Evolutionary conservation across 2,113 vertebrate genomes (phyloP).

Genomic region (Erinaceus europaeus): DNA sequence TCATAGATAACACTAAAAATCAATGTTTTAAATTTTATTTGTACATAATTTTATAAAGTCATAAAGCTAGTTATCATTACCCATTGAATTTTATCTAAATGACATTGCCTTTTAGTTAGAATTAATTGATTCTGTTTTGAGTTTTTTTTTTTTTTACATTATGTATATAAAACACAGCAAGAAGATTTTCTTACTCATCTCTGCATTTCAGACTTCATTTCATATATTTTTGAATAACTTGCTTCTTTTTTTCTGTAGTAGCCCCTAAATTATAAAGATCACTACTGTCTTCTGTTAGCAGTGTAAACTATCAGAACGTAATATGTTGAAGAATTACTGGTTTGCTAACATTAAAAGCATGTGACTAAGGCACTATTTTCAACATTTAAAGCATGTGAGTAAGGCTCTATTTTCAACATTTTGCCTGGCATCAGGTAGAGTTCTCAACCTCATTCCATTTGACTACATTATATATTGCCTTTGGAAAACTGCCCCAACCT

Average conservation of each 20-base stretch:
- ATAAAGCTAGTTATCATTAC: neutral
- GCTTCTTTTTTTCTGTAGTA: neutral
- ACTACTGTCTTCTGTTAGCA: neutral
- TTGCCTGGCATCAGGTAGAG: neutral
- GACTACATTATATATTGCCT: neutral
- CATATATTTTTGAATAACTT: neutral
- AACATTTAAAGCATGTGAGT: neutral
- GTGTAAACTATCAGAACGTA: neutral
- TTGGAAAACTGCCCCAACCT: neutral
- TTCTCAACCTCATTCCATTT: neutral
- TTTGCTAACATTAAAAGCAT: neutral
- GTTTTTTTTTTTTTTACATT: too few species aligned
- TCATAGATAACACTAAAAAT: neutral
- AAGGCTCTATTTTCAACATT: neutral
- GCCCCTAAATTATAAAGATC: neutral
- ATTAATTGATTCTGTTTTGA: neutral
- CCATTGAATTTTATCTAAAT: neutral
- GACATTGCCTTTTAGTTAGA: neutral
- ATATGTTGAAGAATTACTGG: neutral
- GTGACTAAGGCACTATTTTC: neutral
- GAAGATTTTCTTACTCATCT: neutral
- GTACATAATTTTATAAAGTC: neutral
- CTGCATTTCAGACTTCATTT: neutral
- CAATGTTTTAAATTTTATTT: constrained; percentile 4
- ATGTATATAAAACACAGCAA: neutral